phyloP scores from a whole-genome alignment of 2,113 vertebrate species.

The Syrrhaptes paradoxus region DNA sequence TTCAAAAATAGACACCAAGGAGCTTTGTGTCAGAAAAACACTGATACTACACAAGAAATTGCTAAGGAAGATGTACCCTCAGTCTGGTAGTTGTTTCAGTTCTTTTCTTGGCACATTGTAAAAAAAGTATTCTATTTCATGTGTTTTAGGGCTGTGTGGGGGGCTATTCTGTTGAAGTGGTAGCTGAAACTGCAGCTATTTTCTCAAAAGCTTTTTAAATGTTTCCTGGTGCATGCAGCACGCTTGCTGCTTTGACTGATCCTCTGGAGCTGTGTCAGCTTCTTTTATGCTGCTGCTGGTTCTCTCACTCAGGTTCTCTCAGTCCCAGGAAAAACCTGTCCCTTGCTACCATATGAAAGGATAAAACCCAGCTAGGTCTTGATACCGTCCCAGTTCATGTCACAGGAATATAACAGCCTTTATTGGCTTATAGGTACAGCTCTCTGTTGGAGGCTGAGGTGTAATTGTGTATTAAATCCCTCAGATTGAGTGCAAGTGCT shows the following conservation, averaged over 20 bases:
- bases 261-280: conserved; percentile 7
- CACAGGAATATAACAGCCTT: neutral
- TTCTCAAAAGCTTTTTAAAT: conserved; percentile 41
- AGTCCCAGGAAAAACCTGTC: neutral
- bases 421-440: neutral
- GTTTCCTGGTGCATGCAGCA: neutral
- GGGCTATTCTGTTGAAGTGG: neutral
- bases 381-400: neutral
- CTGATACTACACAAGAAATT: neutral
- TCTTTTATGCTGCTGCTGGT: neutral
- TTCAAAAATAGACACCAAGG: neutral
- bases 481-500: neutral
- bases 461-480: neutral
- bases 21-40: neutral
- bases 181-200: conserved; percentile 41
- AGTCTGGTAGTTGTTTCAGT: neutral
- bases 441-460: neutral
- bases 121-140: neutral
- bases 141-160: neutral
- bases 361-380: neutral
- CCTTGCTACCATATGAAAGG: neutral
- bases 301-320: neutral
- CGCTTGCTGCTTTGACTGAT: neutral
- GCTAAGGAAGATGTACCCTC: neutral
- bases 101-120: neutral